A percentile compares a stretch with the other conserved stretches of the same genome.
Evolutionary conservation across 2,888 invertebrate genomes (phyloP).

Genomic region (Scelioninae gen. 1): DNA sequence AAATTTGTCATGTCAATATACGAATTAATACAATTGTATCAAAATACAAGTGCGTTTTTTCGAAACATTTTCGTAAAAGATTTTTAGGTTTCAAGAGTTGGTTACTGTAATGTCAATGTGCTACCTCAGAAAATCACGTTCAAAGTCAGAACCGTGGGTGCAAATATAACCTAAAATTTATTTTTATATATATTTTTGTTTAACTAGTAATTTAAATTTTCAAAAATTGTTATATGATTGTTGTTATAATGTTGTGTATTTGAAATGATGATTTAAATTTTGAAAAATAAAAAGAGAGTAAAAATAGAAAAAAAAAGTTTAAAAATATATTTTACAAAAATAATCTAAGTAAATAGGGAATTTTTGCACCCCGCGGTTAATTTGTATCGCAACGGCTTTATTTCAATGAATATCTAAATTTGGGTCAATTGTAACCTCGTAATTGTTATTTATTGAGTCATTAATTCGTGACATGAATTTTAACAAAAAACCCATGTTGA

Average conservation of each 20-base stretch:
- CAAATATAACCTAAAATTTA: not conserved
- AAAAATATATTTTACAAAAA: no score
- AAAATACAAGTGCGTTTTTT: not conserved
- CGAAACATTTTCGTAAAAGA: not conserved
- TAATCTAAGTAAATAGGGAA: no score
- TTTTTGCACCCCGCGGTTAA: no score
- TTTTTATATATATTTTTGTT: not conserved
- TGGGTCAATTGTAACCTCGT: not conserved
- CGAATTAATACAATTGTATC: not conserved
- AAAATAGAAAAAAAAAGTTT: no score
- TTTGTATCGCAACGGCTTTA: not conserved
- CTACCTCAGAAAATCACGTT: conserved; percentile 18
- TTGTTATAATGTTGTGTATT: no score
- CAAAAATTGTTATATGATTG: no score
- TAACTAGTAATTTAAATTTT: no score
- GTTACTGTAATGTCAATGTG: conserved; percentile 18
- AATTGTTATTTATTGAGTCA: not conserved
- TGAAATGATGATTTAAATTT: no score
- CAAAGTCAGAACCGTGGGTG: not conserved
- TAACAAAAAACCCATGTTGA: not conserved
- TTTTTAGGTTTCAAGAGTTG: conserved; percentile 6
- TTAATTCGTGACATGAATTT: not conserved
- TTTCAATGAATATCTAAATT: not conserved
- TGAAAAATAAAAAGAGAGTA: no score
- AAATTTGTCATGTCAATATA: not conserved